Conservation (phyloP, 2,113 vertebrate genomes). For the zebrafish (Danio rerio) region GRCz12tu NC_133190.1:24032001-24032500, state of each 20-base stretch:
- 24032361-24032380: conserved; percentile 93
- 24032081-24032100: no score
- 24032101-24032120: no score
- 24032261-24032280: conserved; percentile 56
- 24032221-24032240: neutral
- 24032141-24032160: no score
- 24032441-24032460: neutral
- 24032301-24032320: conserved; percentile 94
- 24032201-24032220: no score
- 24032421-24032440: neutral
- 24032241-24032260: neutral
- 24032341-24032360: conserved; percentile 96
- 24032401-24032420: conserved; percentile 80
- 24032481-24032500: neutral
- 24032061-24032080: no score
- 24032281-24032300: conserved; percentile 86
- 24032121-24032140: no score
- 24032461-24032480: neutral
- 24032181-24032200: no score
- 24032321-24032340: conserved; percentile 91
- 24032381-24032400: conserved; percentile 92
- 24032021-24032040: no score
- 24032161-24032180: no score
- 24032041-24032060: no score
- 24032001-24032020: no score